Percentiles rank a stretch among this genome's conserved stretches.
Evolutionary conservation across 2,797 vertebrate genomes (phyloP).

Genomic region (Coendou prehensilis): DNA sequence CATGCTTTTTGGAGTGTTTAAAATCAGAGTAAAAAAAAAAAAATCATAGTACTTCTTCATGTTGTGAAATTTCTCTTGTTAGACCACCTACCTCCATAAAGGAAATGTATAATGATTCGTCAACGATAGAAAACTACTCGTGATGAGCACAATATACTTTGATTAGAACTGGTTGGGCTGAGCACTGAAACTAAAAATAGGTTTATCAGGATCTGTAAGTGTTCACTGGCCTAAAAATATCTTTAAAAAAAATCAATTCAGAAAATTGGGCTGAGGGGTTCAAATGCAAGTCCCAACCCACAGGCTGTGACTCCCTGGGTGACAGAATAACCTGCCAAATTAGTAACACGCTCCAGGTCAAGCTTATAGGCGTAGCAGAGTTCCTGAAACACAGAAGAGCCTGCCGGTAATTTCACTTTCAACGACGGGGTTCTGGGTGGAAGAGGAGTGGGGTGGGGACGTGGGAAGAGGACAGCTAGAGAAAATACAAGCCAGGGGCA

Average conservation of each 20-base stretch:
- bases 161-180: constrained; percentile 3
- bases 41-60: constrained; percentile 3
- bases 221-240: constrained; percentile 68
- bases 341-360: constrained; percentile 25
- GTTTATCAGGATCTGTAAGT: constrained; percentile 29
- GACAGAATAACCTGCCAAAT: neutral
- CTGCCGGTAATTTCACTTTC: neutral
- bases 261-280: constrained; percentile 35
- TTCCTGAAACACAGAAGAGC: neutral
- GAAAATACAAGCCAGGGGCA: neutral
- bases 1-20: neutral
- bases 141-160: constrained; percentile 11
- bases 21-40: constrained; percentile 16
- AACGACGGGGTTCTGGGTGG: neutral
- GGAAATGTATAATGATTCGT: constrained; percentile 16
- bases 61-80: neutral
- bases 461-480: neutral
- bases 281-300: neutral
- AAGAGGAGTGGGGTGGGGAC: neutral
- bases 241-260: constrained; percentile 62
- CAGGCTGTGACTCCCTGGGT: neutral
- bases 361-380: neutral
- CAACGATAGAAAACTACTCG: constrained; percentile 25
- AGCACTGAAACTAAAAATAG: constrained; percentile 60
- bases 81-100: constrained; percentile 27